These are phyloP conservation scores for Mormyrus iriodes DNA, from an alignment of 2,113 vertebrate species.

Conservation along the genomic window DNA sequence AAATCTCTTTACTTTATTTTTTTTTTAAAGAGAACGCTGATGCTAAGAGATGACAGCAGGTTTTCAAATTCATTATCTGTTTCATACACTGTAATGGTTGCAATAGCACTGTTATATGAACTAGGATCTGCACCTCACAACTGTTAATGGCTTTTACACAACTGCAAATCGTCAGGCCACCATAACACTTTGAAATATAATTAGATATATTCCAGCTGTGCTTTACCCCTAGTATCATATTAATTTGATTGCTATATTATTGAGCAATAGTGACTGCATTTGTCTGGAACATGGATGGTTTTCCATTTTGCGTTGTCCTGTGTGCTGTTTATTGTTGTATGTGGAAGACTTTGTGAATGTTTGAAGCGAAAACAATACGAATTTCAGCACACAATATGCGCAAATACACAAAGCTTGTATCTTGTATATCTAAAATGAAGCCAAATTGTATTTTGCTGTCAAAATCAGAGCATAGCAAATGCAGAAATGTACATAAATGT, in stretches of 20 bases:
- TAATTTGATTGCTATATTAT: too few species aligned
- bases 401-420: not conserved
- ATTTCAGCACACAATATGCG: not conserved
- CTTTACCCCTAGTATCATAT: too few species aligned
- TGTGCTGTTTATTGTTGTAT: not conserved
- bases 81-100: not conserved
- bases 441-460: not conserved
- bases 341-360: not conserved
- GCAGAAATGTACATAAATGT: not conserved
- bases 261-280: not conserved
- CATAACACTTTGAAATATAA: not conserved
- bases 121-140: not conserved
- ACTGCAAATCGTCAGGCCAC: not conserved
- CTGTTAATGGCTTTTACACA: not conserved
- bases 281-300: not conserved
- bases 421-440: not conserved
- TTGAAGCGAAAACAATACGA: not conserved
- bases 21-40: not conserved
- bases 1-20: not conserved
- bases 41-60: not conserved
- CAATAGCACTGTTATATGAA: not conserved
- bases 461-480: not conserved
- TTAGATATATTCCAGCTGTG: not conserved
- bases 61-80: not conserved
- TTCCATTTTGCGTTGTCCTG: not conserved